Percentiles rank a stretch among this genome's conserved stretches.
These are phyloP conservation scores for Lophotriccus pileatus DNA, from an alignment of 2,797 vertebrate species.

Conservation along the genomic window DNA sequence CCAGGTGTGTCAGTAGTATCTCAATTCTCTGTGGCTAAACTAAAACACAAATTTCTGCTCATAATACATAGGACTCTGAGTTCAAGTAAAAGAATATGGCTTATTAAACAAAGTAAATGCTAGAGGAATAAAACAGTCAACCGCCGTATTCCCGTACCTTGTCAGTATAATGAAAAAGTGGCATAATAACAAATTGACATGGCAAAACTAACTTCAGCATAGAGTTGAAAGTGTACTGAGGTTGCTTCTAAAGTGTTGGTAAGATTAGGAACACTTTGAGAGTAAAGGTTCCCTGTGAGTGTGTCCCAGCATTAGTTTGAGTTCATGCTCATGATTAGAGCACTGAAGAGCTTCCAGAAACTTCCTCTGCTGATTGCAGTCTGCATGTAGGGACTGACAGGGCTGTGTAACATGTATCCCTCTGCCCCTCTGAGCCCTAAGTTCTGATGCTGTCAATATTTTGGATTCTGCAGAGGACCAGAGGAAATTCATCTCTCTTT, in stretches of 20 bases:
- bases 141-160: neutral
- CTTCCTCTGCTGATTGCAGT: neutral
- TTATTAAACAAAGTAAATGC: neutral
- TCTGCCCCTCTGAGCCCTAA: neutral
- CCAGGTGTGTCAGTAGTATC: neutral
- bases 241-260: neutral
- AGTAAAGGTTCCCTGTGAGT: neutral
- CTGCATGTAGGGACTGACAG: neutral
- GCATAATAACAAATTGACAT: neutral
- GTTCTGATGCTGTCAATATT: neutral
- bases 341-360: neutral
- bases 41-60: neutral
- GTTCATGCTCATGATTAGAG: neutral
- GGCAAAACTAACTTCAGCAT: neutral
- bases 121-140: neutral
- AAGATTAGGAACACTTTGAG: neutral
- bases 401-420: rapidly evolving
- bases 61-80: neutral
- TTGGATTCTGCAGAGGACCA: neutral
- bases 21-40: neutral
- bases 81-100: neutral
- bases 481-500: neutral
- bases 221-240: neutral
- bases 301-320: neutral
- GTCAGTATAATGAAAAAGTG: neutral